Conservation (phyloP, 1,140 invertebrate species). For the Drosophila ohnishii region DNA sequence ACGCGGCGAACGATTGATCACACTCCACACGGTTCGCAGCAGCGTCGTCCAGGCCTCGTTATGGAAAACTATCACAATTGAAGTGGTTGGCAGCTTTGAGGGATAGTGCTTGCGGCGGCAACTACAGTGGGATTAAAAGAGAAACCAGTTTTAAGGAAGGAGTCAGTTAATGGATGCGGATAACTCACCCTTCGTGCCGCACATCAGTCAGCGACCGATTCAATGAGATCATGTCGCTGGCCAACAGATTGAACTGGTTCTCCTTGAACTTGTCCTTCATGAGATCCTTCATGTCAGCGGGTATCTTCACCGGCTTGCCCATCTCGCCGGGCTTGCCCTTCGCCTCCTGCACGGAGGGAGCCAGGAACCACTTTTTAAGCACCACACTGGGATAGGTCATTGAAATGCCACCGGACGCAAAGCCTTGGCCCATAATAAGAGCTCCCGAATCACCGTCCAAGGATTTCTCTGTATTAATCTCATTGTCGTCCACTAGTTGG, state of each 20-base stretch:
- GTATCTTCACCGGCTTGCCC: slow-evolving; percentile 94
- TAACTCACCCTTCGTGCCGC: slow-evolving; percentile 93
- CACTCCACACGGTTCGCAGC: slow-evolving; percentile 97
- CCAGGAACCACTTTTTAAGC: slow-evolving; percentile 89
- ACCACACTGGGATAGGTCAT: slow-evolving; percentile 77
- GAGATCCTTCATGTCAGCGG: slow-evolving; percentile 91
- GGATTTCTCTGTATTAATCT: slow-evolving; percentile 82
- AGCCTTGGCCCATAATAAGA: slow-evolving; percentile 65
- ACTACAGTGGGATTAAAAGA: slow-evolving; percentile 83
- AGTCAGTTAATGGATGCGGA: not conserved
- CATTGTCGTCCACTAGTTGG: slow-evolving; percentile 80
- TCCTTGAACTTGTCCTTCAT: slow-evolving; percentile 98
- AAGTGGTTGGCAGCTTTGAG: slow-evolving; percentile 92
- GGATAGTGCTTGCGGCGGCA: slow-evolving; percentile 92
- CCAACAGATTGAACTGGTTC: slow-evolving; percentile 99
- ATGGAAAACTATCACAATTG: slow-evolving; percentile 98
- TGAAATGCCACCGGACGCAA: slow-evolving; percentile 73
- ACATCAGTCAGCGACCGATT: slow-evolving; percentile 98
- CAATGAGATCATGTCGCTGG: slow-evolving; percentile 98
- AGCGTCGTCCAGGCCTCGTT: slow-evolving; percentile 99
- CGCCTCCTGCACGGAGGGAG: slow-evolving; percentile 87
- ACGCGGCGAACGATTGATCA: slow-evolving; percentile 95
- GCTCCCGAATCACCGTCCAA: slow-evolving; percentile 66
- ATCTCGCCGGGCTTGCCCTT: slow-evolving; percentile 92
- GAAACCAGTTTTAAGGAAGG: slow-evolving; percentile 1